Evolutionary conservation across 2,797 vertebrate genomes (phyloP), one percentile per base, ranked within the genome.

Genomic region (Choloepus didactylus): DNA sequence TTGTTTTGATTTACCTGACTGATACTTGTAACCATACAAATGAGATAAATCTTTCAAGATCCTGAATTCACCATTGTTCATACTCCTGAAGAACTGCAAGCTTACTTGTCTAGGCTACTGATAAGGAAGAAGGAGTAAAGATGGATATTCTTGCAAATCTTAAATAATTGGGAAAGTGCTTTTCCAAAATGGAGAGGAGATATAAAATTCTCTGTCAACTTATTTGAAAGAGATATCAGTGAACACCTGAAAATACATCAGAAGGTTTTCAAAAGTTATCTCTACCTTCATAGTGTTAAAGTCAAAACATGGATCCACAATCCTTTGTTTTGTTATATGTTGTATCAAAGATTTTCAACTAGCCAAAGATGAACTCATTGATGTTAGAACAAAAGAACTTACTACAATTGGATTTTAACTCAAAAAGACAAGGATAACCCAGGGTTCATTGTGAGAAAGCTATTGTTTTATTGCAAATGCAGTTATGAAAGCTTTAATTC

Each of bases 201-300:
- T 49, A 73, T 18, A 64, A 64, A 54, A 51, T 75, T 85, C 9
- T 73, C 25, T 56, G 3, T 59, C 10, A 56, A 64, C 76, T 41
- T 59, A 85, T 89, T 93, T 75, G n/a, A 91, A 96, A 76, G 7
- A 31, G 35, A 95, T 49, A 14, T 85, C 29, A 85, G 16, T 2
- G 56, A 80, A 91, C 19, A 56, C 16, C 66, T 81, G 54, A 76
- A 82, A 81, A 64, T 16, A 81, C 15, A 73, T 19, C 35, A 85
- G 29, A 75, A 85, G 2, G 41, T 64, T 81, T 87, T 56, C 6
- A 49, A 82, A 82, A 91, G 10, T 1, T 35, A 35, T 73, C 77
- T 73, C 51, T 84, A 29, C 16, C 54, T 29, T 77, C 21, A 73
- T 27, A 89, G 2, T 14, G 83, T 27, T 72, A 70, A 91, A 84